Evolutionary conservation across 2,888 invertebrate genomes (phyloP).

Genomic region (Syrista parreyssii): DNA sequence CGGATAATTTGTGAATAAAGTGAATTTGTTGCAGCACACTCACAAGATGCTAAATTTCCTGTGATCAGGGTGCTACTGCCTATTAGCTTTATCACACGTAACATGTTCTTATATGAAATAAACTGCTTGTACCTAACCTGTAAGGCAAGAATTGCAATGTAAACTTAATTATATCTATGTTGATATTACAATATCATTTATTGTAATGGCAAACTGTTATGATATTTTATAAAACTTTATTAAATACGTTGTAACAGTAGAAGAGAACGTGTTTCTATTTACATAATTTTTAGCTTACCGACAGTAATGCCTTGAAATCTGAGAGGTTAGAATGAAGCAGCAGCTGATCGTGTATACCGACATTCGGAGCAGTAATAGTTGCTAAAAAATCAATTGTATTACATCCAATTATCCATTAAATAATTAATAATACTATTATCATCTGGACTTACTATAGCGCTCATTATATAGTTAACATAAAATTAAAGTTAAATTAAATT

Average conservation of each 20-base stretch:
- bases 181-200: background rate
- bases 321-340: background rate
- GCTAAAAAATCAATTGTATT: background rate
- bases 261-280: background rate
- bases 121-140: background rate
- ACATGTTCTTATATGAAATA: conserved; percentile 8
- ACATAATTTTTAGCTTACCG: background rate
- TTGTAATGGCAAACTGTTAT: background rate
- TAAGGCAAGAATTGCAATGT: background rate
- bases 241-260: background rate
- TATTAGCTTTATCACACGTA: conserved; percentile 6
- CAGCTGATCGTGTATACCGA: background rate
- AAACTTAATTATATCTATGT: background rate
- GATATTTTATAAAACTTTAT: background rate
- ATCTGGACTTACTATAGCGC: background rate
- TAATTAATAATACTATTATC: no score
- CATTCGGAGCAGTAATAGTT: background rate
- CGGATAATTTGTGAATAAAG: conserved; percentile 62
- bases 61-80: conserved; percentile 9
- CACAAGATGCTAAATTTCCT: conserved; percentile 6
- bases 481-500: background rate
- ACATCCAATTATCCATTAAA: background rate
- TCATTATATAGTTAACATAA: background rate
- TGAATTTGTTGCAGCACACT: conserved; percentile 24
- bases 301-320: background rate